Conservation (phyloP, 2,113 vertebrate genomes). For the Ondatra zibethicus region DNA sequence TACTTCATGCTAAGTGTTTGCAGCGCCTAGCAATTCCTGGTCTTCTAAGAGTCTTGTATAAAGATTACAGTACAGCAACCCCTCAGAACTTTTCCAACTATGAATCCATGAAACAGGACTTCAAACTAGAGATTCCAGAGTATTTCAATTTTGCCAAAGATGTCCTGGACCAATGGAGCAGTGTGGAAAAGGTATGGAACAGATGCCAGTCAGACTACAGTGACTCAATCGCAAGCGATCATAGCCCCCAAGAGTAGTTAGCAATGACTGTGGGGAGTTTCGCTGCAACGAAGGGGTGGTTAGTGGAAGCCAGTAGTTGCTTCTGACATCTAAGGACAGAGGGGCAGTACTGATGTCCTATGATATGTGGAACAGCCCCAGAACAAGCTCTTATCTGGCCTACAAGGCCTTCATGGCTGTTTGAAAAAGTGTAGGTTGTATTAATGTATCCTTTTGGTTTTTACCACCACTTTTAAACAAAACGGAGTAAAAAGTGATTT, state of each 20-base stretch:
- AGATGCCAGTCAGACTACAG: background rate
- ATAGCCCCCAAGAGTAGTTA: background rate
- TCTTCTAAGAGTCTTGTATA: constrained; percentile 67
- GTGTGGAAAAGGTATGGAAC: constrained; percentile 86
- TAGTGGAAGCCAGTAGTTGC: background rate
- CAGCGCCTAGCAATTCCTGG: background rate
- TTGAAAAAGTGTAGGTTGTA: constrained; percentile 10
- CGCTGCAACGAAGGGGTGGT: background rate
- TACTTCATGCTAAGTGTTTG: constrained; percentile 48
- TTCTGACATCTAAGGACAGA: background rate
- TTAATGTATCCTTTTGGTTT: background rate
- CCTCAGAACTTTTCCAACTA: constrained; percentile 88
- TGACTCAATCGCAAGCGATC: background rate
- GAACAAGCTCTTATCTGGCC: background rate
- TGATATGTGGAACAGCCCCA: background rate
- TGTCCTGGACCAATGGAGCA: constrained; percentile 90
- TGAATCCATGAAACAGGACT: constrained; percentile 83
- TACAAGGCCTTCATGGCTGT: background rate
- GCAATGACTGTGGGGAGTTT: background rate
- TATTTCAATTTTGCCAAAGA: constrained; percentile 92
- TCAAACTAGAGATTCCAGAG: constrained; percentile 85
- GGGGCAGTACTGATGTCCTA: background rate
- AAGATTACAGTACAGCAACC: background rate
- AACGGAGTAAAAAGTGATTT: constrained; percentile 14
- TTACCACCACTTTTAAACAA: constrained; percentile 19